These are phyloP conservation scores for Drosophila mauritiana DNA, from an alignment of 1,140 invertebrate genomes.

Conservation along the genomic window DNA sequence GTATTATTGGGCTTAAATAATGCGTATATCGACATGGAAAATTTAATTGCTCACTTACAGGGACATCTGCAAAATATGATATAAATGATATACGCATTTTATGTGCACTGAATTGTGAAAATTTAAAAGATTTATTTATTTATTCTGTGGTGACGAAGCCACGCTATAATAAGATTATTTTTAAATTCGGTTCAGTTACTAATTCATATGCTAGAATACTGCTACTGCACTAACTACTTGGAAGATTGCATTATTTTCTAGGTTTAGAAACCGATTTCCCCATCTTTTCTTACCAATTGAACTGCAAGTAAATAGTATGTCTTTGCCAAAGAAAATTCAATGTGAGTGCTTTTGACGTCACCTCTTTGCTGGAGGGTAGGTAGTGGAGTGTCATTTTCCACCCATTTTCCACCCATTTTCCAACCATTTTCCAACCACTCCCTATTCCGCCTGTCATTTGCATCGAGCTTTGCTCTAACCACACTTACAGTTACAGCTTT, in stretches of 20 bases:
- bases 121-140: no score
- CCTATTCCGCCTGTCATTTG: slow-evolving; percentile 58
- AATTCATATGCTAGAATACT: no score
- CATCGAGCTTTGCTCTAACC: slow-evolving; percentile 52
- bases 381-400: background rate
- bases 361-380: slow-evolving; percentile 11
- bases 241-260: no score
- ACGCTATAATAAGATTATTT: no score
- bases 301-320: slow-evolving; percentile 54
- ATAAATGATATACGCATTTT: background rate
- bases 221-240: no score
- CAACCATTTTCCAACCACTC: background rate
- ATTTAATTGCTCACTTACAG: background rate
- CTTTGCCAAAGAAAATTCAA: background rate
- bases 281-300: slow-evolving; percentile 47
- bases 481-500: slow-evolving; percentile 64
- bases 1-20: background rate
- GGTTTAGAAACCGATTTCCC: background rate
- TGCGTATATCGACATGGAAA: background rate
- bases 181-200: no score
- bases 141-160: no score
- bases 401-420: background rate
- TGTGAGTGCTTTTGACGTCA: slow-evolving; percentile 39
- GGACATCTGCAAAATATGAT: background rate
- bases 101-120: background rate